A percentile compares a stretch with the other conserved stretches of the same genome.
phyloP scores from a whole-genome alignment of 2,113 vertebrate genomes.

The Marcusenius ussheri region DNA sequence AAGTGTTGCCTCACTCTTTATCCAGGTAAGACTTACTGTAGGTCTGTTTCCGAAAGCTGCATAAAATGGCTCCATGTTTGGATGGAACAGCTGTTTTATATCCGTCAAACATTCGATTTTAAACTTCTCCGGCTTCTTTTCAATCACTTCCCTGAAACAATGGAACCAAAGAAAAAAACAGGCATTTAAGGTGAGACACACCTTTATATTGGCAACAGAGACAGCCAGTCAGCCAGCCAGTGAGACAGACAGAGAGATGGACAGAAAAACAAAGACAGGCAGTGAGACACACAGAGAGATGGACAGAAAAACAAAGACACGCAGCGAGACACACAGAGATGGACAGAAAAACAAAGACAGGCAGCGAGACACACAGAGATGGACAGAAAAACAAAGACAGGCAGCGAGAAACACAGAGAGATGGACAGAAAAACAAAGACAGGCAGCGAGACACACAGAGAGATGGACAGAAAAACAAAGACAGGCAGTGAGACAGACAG shows the following conservation, averaged over 20 bases:
- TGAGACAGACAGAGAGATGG: neutral
- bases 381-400: neutral
- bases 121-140: constrained; percentile 98
- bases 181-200: neutral
- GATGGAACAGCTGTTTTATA: constrained; percentile 88
- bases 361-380: neutral
- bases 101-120: constrained; percentile 95
- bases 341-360: neutral
- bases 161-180: neutral
- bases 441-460: neutral
- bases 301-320: neutral
- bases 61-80: constrained; percentile 87
- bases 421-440: no score
- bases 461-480: neutral
- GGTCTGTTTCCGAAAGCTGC: constrained; percentile 94
- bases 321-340: neutral
- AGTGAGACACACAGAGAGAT: neutral
- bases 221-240: neutral
- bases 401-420: neutral
- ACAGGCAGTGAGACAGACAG: neutral
- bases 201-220: neutral
- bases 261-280: neutral
- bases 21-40: constrained; percentile 69
- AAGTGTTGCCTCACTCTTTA: neutral
- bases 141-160: constrained; percentile 83